Conservation (phyloP, 2,113 vertebrate species). For the Cololabis saira region DNA sequence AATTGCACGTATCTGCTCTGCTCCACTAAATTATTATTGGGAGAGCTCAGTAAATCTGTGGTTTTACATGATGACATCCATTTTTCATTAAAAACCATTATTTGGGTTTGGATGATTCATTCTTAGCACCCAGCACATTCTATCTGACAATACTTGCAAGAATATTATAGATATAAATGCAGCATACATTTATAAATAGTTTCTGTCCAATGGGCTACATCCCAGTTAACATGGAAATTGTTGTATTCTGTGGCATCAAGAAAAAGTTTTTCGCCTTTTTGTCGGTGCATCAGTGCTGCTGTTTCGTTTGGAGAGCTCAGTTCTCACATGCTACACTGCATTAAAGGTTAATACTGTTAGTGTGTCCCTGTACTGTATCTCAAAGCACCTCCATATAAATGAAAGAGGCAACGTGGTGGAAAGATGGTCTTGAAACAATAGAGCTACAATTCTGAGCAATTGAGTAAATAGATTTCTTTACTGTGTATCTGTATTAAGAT, state of each 20-base stretch:
- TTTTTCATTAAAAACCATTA: not conserved
- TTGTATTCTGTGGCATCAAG: not conserved
- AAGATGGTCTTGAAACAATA: slow-evolving; percentile 13
- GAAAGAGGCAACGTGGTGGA: slow-evolving; percentile 20
- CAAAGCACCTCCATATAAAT: slow-evolving; percentile 10
- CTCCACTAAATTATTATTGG: not conserved
- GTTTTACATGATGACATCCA: not conserved
- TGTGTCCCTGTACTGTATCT: slow-evolving; percentile 27
- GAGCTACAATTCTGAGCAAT: slow-evolving; percentile 6
- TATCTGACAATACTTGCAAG: not conserved
- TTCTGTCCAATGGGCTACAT: not conserved
- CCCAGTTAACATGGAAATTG: not conserved
- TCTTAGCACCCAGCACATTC: slow-evolving; percentile 3
- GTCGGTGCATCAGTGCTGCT: not conserved
- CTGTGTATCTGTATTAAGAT: not conserved
- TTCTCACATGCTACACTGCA: not conserved
- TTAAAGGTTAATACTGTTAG: slow-evolving; percentile 9
- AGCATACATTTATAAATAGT: not conserved
- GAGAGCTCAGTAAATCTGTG: not conserved
- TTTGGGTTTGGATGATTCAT: not conserved
- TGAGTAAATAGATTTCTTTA: slow-evolving; percentile 11
- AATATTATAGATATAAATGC: not conserved
- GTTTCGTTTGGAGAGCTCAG: slow-evolving; percentile 13
- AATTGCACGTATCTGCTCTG: not conserved
- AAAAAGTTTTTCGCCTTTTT: slow-evolving; percentile 6